These are phyloP conservation scores for Abscondita cerata DNA, from an alignment of 2,888 invertebrate genomes.

Conservation along the genomic window DNA sequence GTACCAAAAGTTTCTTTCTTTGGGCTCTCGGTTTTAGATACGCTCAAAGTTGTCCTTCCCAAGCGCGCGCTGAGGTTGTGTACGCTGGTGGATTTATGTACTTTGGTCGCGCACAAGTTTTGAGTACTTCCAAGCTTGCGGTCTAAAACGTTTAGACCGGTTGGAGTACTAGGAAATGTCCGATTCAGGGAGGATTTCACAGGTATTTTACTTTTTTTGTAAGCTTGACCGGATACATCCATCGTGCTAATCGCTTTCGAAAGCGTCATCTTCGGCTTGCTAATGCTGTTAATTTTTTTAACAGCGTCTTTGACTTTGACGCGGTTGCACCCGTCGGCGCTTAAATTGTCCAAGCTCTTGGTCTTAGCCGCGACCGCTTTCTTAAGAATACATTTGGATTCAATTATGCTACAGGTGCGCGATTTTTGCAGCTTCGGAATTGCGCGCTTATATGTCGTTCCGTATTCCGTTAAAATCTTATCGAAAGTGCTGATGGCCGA, in stretches of 20 bases:
- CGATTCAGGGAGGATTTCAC: constrained; percentile 51
- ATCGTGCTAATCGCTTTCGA: constrained; percentile 48
- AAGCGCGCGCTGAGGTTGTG: constrained; percentile 16
- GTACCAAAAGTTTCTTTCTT: constrained; percentile 16
- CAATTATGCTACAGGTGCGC: constrained; percentile 74
- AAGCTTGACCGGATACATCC: constrained; percentile 34
- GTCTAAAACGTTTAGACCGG: constrained; percentile 52
- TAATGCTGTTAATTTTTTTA: constrained; percentile 46
- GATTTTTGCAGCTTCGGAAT: constrained; percentile 72
- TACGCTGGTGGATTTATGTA: constrained; percentile 23
- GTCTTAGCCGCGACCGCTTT: constrained; percentile 53
- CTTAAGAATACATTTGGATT: constrained; percentile 71
- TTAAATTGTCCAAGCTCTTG: constrained; percentile 27
- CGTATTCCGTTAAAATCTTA: constrained; percentile 61
- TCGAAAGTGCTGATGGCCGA: constrained; percentile 64
- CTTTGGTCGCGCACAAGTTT: constrained; percentile 13
- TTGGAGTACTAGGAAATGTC: constrained; percentile 57
- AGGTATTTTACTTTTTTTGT: constrained; percentile 51
- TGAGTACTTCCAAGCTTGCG: constrained; percentile 38
- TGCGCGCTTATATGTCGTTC: constrained; percentile 41
- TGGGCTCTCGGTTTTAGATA: constrained; percentile 1
- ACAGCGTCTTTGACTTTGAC: constrained; percentile 51
- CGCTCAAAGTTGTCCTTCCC: not conserved
- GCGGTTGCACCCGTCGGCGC: not conserved
- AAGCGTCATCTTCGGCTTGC: constrained; percentile 28